Evolutionary conservation across 2,888 invertebrate genomes (phyloP).

Genomic region (Cephus sareptanus): DNA sequence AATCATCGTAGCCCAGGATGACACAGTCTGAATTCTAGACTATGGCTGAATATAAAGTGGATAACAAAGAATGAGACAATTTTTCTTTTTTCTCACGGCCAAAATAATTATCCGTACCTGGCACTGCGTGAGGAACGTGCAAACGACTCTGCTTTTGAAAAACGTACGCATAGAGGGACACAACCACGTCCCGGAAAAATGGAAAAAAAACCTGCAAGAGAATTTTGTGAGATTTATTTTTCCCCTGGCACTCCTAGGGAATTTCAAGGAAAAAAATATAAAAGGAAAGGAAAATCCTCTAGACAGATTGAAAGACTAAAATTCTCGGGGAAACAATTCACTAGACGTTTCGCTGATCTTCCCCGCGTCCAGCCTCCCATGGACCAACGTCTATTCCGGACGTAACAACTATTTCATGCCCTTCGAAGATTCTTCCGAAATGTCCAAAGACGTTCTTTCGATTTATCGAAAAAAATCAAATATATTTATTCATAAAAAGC

Average conservation of each 20-base stretch:
- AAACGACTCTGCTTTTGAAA: neutral
- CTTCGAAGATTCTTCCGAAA: neutral
- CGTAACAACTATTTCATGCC: fast-evolving
- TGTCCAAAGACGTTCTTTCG: neutral
- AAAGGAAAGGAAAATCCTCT: neutral
- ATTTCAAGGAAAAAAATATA: neutral
- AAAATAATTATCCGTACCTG: neutral
- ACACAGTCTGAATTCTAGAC: no score
- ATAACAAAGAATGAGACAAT: neutral
- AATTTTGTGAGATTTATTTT: neutral
- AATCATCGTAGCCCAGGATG: neutral
- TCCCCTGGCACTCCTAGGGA: neutral
- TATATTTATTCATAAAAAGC: constrained; percentile 4
- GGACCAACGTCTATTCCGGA: neutral
- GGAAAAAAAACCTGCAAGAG: neutral
- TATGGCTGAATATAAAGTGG: no score
- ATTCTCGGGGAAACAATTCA: neutral
- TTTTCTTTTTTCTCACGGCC: neutral
- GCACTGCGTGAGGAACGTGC: neutral
- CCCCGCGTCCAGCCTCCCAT: neutral
- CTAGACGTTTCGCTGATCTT: neutral
- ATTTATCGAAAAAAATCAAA: neutral
- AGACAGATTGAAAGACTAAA: neutral
- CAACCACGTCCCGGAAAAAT: neutral
- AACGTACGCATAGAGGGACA: neutral